phyloP scores from a whole-genome alignment of 2,797 vertebrate species.

The Neosalanx taihuensis region DNA sequence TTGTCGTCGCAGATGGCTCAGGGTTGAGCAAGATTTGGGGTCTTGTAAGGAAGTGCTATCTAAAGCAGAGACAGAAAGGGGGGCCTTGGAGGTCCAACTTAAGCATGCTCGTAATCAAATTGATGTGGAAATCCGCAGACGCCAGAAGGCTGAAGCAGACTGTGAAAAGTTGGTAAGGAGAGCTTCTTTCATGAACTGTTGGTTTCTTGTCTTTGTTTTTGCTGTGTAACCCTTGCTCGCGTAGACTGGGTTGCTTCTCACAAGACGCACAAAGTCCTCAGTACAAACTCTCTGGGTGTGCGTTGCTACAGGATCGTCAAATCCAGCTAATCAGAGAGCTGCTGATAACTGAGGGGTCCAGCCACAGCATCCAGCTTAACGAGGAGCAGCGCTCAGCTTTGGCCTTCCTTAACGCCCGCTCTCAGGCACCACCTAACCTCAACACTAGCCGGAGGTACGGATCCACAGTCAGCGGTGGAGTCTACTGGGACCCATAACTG shows the following conservation, averaged over 20 bases:
- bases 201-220: neutral
- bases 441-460: conserved; percentile 84
- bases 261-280: neutral
- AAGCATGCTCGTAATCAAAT: conserved; percentile 98
- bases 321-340: conserved; percentile 95
- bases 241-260: neutral
- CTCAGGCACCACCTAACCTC: conserved; percentile 65
- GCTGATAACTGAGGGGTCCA: conserved; percentile 87
- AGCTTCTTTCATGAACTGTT: neutral
- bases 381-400: conserved; percentile 94
- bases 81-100: conserved; percentile 90
- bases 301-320: conserved; percentile 82
- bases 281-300: neutral
- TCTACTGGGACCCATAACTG: no score
- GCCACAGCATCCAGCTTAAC: conserved; percentile 91
- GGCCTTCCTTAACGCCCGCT: conserved; percentile 87
- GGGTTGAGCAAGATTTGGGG: conserved; percentile 78
- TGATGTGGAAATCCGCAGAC: conserved; percentile 92
- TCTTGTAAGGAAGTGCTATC: conserved; percentile 84
- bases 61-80: conserved; percentile 86
- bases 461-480: neutral
- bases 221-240: neutral
- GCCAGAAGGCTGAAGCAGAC: conserved; percentile 90
- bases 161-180: conserved; percentile 88
- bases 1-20: conserved; percentile 83